Conservation (phyloP, 2,113 vertebrate species). For the Ancistrus triradiatus region DNA sequence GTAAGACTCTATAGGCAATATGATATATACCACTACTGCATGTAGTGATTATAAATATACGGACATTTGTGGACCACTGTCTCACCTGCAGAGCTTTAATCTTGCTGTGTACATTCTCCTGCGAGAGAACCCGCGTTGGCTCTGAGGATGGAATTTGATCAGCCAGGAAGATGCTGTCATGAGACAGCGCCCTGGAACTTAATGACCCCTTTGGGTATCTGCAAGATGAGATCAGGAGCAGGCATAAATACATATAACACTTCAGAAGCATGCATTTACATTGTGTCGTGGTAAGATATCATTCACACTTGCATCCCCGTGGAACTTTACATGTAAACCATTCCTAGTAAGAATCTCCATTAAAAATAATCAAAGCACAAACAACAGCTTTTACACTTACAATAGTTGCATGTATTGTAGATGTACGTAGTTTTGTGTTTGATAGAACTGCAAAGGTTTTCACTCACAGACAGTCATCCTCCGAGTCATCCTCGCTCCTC, state of each 20-base stretch:
- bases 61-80: neutral
- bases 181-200: constrained; percentile 80
- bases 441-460: neutral
- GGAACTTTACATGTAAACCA: no score
- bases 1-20: no score
- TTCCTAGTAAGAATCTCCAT: no score
- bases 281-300: no score
- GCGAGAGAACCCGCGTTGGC: constrained; percentile 77
- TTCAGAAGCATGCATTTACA: no score
- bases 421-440: neutral
- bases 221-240: constrained; percentile 16
- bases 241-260: no score
- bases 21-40: no score
- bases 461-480: constrained; percentile 77
- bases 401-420: no score
- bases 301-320: no score
- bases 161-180: constrained; percentile 85
- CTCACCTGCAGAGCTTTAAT: constrained; percentile 82
- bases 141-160: constrained; percentile 68
- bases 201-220: constrained; percentile 67
- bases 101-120: constrained; percentile 79
- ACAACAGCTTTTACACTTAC: no score
- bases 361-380: no score
- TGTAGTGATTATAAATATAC: no score
- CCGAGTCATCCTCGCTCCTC: constrained; percentile 64